A percentile compares a stretch with the other conserved stretches of the same genome.
These are phyloP conservation scores for Archaeoteleia sp. DNA, from an alignment of 2,888 invertebrate species.

Conservation along the genomic window DNA sequence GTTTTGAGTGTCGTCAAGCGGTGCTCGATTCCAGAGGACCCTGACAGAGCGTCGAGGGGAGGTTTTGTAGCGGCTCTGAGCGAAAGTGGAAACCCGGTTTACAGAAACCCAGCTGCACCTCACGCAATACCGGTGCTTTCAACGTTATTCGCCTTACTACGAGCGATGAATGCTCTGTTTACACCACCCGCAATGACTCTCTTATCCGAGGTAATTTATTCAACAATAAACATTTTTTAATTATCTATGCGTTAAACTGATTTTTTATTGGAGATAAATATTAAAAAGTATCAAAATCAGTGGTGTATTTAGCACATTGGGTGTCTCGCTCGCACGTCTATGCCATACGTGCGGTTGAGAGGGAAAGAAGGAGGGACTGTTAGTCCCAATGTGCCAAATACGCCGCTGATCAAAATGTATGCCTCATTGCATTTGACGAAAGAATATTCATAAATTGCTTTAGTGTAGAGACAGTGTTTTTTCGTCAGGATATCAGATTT, in stretches of 20 bases:
- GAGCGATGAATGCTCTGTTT: constrained; percentile 88
- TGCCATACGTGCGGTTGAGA: no score
- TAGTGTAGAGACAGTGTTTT: no score
- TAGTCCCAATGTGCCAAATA: no score
- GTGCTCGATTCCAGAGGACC: constrained; percentile 91
- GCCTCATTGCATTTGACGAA: no score
- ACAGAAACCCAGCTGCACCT: constrained; percentile 90
- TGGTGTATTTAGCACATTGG: no score
- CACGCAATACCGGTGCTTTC: constrained; percentile 89
- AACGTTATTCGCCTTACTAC: constrained; percentile 85
- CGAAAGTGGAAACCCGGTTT: constrained; percentile 85
- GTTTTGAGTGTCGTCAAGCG: constrained; percentile 91
- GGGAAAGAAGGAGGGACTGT: no score
- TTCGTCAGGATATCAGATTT: neutral
- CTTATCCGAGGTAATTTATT: constrained; percentile 79
- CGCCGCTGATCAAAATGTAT: no score
- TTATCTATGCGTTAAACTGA: neutral
- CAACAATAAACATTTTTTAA: constrained; percentile 2
- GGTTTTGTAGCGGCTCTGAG: constrained; percentile 88
- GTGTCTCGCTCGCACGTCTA: no score
- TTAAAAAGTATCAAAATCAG: no score
- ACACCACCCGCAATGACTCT: constrained; percentile 80
- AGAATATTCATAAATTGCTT: no score
- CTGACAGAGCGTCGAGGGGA: constrained; percentile 88
- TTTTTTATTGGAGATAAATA: neutral